Conservation (phyloP, 2,888 invertebrate species). For the Protophormia terraenovae region DNA sequence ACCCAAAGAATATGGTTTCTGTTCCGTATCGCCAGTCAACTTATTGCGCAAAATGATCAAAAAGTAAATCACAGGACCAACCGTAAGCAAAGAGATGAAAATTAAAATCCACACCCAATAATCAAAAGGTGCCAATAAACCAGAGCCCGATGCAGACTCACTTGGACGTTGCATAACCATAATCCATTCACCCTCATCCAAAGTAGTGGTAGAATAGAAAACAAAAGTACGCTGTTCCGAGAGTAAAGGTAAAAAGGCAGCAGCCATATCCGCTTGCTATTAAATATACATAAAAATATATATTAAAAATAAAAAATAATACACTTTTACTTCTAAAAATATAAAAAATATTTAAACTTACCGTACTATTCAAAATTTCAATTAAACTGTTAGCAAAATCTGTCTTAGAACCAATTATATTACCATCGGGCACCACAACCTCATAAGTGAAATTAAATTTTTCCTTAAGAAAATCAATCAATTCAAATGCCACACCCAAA, state of each 20-base stretch:
- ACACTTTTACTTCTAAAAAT: background rate
- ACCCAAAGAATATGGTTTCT: constrained; percentile 84
- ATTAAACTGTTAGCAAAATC: constrained; percentile 84
- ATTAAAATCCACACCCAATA: constrained; percentile 88
- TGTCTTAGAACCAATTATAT: constrained; percentile 83
- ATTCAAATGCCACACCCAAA: constrained; percentile 87
- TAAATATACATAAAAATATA: constrained; percentile 41
- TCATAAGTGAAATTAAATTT: constrained; percentile 89
- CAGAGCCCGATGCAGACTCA: constrained; percentile 91
- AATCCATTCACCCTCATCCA: constrained; percentile 90
- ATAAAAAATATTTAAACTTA: constrained; percentile 76
- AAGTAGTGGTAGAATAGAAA: constrained; percentile 83
- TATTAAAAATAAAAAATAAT: background rate
- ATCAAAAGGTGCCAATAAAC: constrained; percentile 91
- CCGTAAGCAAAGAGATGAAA: constrained; percentile 86
- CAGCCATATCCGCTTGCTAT: constrained; percentile 89
- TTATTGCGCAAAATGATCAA: constrained; percentile 86
- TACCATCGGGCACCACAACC: constrained; percentile 84
- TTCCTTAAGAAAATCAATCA: constrained; percentile 86
- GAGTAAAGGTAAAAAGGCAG: constrained; percentile 88
- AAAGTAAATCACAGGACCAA: constrained; percentile 90
- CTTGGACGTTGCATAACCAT: constrained; percentile 90
- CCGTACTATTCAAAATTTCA: constrained; percentile 84
- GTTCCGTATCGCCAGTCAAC: constrained; percentile 84
- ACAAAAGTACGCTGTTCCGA: constrained; percentile 83